Conservation (phyloP, 2,888 invertebrate species). For the Theretra japonica region DNA sequence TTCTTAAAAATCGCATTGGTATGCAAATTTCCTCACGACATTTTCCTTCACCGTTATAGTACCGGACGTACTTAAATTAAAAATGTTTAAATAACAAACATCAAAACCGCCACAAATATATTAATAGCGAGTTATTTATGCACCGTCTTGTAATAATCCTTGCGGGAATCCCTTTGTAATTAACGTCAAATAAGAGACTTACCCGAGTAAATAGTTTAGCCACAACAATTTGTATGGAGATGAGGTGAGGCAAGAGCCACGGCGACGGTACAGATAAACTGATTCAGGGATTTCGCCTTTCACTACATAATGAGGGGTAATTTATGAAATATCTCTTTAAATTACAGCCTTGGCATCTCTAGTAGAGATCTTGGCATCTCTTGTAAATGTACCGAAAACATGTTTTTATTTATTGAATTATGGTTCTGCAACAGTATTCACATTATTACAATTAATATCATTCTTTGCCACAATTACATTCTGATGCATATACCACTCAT, state of each 20-base stretch:
- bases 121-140: slow-evolving; percentile 1
- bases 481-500: too few relatives aligned
- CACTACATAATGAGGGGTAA: slow-evolving; percentile 30
- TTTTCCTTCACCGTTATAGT: too few relatives aligned
- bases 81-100: not conserved
- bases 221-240: slow-evolving; percentile 44
- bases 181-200: slow-evolving; percentile 39
- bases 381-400: too few relatives aligned
- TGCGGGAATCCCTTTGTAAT: slow-evolving; percentile 46
- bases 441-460: too few relatives aligned
- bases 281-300: slow-evolving; percentile 34
- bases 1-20: too few relatives aligned
- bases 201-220: slow-evolving; percentile 45
- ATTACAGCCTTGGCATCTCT: not conserved
- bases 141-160: slow-evolving; percentile 43
- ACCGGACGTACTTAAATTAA: too few relatives aligned
- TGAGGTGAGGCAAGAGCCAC: slow-evolving; percentile 33
- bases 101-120: not conserved
- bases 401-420: too few relatives aligned
- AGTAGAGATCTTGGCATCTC: not conserved
- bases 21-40: too few relatives aligned
- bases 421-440: too few relatives aligned
- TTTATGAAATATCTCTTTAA: not conserved
- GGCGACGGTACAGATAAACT: slow-evolving; percentile 35
- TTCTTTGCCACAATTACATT: too few relatives aligned